These are phyloP conservation scores for Pandion haliaetus DNA, from an alignment of 2,113 vertebrate species.

Conservation along the genomic window DNA sequence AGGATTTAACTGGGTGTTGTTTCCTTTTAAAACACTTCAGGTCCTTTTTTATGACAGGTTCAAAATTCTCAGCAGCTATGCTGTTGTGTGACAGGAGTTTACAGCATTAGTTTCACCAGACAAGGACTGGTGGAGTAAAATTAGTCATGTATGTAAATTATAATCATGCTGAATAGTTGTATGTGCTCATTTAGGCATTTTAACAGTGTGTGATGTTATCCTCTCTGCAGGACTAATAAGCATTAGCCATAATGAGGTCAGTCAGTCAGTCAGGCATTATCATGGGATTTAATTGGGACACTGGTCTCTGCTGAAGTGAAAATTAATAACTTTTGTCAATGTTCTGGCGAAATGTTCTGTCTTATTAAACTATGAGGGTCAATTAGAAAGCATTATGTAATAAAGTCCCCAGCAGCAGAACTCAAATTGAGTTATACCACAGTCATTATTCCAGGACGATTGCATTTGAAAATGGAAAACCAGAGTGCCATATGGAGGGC, in stretches of 20 bases:
- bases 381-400: slow-evolving; percentile 99
- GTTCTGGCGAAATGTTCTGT: slow-evolving; percentile 94
- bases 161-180: slow-evolving; percentile 79
- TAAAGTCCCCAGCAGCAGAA: slow-evolving; percentile 94
- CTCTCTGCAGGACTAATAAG: slow-evolving; percentile 92
- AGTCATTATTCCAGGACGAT: slow-evolving; percentile 83
- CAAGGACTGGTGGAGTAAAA: slow-evolving; percentile 76
- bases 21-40: neutral
- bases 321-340: slow-evolving; percentile 99
- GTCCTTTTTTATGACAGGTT: slow-evolving; percentile 33
- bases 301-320: slow-evolving; percentile 98
- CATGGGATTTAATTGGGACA: slow-evolving; percentile 99
- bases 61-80: slow-evolving; percentile 44
- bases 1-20: neutral
- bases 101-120: slow-evolving; percentile 66
- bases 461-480: slow-evolving; percentile 86
- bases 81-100: slow-evolving; percentile 64
- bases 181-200: slow-evolving; percentile 88
- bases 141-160: slow-evolving; percentile 85
- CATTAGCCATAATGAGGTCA: slow-evolving; percentile 96
- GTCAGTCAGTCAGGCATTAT: slow-evolving; percentile 90
- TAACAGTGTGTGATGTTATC: slow-evolving; percentile 81
- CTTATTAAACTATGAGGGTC: slow-evolving; percentile 96
- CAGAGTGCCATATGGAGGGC: slow-evolving; percentile 79
- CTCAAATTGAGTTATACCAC: slow-evolving; percentile 95